A percentile compares a stretch with the other conserved stretches of the same genome.
These are phyloP conservation scores for Caenorhabditis sp. DNA, from an alignment of 2,888 invertebrate genomes.

Conservation along the genomic window DNA sequence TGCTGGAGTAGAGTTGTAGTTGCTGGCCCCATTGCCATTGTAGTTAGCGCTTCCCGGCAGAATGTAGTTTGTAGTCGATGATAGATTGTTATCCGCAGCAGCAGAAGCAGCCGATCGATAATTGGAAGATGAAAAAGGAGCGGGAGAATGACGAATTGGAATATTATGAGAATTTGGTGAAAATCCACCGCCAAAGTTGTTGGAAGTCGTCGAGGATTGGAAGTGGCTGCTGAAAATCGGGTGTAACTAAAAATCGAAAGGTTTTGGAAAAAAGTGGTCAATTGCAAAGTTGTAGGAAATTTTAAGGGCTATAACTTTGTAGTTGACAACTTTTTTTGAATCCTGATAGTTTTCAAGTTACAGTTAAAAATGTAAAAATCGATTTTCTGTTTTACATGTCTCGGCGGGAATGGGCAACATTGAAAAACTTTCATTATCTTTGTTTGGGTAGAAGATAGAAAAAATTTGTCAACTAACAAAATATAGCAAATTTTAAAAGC, in stretches of 20 bases:
- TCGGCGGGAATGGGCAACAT: background rate
- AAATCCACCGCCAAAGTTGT: slow-evolving; percentile 15
- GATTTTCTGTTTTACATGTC: background rate
- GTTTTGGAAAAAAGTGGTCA: background rate
- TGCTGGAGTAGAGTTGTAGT: slow-evolving; percentile 53
- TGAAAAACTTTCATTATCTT: too few species aligned
- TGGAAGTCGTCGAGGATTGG: slow-evolving; percentile 39
- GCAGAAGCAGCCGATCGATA: too few species aligned
- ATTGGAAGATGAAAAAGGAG: slow-evolving; percentile 24
- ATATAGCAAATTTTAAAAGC: background rate
- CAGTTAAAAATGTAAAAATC: too few species aligned
- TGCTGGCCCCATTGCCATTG: slow-evolving; percentile 9
- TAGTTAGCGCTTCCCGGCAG: slow-evolving; percentile 44
- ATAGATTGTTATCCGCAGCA: slow-evolving; percentile 14
- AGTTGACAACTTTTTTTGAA: background rate
- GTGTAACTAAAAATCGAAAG: background rate
- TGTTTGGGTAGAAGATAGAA: too few species aligned
- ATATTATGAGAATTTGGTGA: slow-evolving; percentile 31
- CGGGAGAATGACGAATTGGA: slow-evolving; percentile 38
- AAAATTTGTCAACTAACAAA: background rate
- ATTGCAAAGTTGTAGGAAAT: background rate
- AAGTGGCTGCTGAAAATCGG: slow-evolving; percentile 54
- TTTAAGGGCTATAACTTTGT: background rate
- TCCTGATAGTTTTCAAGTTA: background rate
- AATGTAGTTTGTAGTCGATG: slow-evolving; percentile 52